These are phyloP conservation scores for Drosophila yakuba DNA, from an alignment of 1,140 invertebrate species.

Conservation along the genomic window DNA sequence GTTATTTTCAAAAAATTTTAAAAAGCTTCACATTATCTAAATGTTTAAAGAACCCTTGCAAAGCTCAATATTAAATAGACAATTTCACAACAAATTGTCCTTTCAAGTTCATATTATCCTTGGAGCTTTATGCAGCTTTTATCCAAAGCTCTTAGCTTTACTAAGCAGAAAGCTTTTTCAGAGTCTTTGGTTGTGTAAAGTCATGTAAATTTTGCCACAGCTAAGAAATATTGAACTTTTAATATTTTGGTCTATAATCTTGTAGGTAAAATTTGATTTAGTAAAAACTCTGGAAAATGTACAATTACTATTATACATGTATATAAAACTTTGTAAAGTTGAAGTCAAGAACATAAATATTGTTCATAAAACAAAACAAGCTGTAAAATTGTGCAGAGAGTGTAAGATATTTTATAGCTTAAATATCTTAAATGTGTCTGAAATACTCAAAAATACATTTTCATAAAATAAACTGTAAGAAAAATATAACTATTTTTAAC, in stretches of 20 bases:
- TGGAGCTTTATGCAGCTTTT: background rate
- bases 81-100: background rate
- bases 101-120: background rate
- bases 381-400: background rate
- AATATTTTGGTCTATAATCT: background rate
- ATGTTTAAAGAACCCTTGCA: no score
- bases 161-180: background rate
- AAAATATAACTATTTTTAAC: no score
- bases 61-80: background rate
- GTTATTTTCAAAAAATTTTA: no score
- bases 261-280: background rate
- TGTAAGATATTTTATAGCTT: background rate
- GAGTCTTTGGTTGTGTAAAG: background rate
- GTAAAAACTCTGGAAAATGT: background rate
- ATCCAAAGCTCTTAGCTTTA: background rate
- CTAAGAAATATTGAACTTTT: no score
- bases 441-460: background rate
- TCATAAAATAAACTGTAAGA: no score
- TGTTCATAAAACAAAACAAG: background rate
- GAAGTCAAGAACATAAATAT: no score
- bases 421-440: background rate
- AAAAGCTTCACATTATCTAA: background rate
- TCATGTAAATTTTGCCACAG: no score
- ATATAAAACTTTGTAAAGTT: no score
- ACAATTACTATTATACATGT: no score